Evolutionary conservation across 1,140 invertebrate species (phyloP).

Genomic region (Caerostris darwini): DNA sequence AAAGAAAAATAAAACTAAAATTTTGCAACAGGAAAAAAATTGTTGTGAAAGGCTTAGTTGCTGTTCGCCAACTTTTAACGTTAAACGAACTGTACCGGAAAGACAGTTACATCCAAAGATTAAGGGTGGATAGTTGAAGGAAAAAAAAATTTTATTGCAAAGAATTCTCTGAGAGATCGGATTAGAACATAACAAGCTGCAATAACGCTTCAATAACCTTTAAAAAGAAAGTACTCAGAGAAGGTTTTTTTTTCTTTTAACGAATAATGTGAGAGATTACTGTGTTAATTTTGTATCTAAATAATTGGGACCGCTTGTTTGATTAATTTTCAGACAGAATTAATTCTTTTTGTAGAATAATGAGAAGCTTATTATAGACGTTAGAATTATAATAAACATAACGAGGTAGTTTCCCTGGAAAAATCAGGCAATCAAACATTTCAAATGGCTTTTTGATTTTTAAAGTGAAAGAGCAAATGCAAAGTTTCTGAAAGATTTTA

Average conservation of each 20-base stretch:
- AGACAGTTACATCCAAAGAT: constrained; percentile 51
- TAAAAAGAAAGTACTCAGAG: not conserved
- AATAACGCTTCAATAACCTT: constrained; percentile 26
- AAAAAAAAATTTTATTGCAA: not conserved
- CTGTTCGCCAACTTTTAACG: constrained; percentile 20
- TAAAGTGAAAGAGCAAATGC: no score
- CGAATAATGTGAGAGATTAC: constrained; percentile 45
- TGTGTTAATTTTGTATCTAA: constrained; percentile 58
- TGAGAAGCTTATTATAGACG: not conserved
- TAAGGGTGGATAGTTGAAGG: not conserved
- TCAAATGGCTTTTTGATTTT: not conserved
- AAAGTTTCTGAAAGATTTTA: no score
- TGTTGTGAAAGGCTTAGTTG: not conserved
- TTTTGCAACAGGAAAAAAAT: not conserved
- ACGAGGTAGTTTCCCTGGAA: not conserved
- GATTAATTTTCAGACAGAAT: not conserved
- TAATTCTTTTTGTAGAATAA: not conserved
- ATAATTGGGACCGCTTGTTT: constrained; percentile 51
- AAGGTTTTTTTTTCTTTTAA: constrained; percentile 22
- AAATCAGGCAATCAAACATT: not conserved
- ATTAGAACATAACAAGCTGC: constrained; percentile 54
- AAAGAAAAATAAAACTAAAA: not conserved
- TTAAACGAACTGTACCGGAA: not conserved
- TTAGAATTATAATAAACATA: not conserved
- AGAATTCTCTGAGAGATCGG: constrained; percentile 15